Evolutionary conservation across 2,797 vertebrate genomes (phyloP).

Genomic region (Sciurus vulgaris): DNA sequence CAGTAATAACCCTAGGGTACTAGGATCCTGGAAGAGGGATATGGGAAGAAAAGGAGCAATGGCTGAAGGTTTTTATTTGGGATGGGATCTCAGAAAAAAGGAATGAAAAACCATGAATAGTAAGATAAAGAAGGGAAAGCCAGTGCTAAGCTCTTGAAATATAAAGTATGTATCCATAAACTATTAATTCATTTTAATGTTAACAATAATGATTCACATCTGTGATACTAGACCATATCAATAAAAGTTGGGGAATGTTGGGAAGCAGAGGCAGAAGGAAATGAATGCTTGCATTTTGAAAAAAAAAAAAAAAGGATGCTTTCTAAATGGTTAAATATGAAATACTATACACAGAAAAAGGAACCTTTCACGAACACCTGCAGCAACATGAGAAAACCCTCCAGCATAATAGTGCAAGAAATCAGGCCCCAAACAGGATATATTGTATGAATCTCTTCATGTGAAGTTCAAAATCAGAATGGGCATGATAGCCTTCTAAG

Average conservation of each 20-base stretch:
- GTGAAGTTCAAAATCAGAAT: background rate
- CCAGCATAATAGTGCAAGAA: background rate
- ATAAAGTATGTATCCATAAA: too few relatives aligned
- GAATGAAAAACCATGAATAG: background rate
- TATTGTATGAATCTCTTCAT: background rate
- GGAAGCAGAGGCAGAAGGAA: too few relatives aligned
- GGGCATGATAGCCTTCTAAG: background rate
- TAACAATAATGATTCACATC: too few relatives aligned
- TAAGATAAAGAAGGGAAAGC: background rate
- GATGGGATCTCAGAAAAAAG: background rate
- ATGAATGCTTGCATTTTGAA: too few relatives aligned
- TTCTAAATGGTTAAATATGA: background rate
- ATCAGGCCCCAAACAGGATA: background rate
- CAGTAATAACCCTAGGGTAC: background rate
- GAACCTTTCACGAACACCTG: background rate
- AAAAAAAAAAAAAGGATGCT: background rate
- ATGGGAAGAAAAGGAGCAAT: background rate
- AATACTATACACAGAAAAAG: background rate
- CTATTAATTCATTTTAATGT: too few relatives aligned
- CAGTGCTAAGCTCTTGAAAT: background rate
- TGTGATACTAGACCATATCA: too few relatives aligned
- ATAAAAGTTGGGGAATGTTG: too few relatives aligned
- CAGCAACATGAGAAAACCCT: background rate
- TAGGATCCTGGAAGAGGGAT: background rate
- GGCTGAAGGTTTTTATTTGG: background rate